A percentile compares a stretch with the other conserved stretches of the same genome.
Conservation (phyloP, 1,140 invertebrate species). For the Eciton burchellii region DNA sequence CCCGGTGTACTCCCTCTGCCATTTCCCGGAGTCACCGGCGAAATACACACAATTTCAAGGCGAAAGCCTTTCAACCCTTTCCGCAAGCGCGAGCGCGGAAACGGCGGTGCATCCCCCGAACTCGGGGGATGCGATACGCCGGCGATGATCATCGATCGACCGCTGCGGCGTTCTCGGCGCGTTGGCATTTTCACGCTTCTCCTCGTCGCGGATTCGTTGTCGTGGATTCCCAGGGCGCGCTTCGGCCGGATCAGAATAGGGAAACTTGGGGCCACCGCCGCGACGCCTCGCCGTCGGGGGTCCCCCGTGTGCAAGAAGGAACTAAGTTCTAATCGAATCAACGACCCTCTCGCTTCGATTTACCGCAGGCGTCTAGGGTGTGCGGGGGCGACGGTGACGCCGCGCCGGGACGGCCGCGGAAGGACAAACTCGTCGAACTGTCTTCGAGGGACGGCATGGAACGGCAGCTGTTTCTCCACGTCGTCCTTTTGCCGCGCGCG, state of each 20-base stretch:
- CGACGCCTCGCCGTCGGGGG: constrained; percentile 35
- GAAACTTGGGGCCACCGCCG: constrained; percentile 60
- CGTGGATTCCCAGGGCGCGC: constrained; percentile 58
- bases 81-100: constrained; percentile 3
- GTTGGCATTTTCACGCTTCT: constrained; percentile 7
- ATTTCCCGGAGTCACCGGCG: constrained; percentile 35
- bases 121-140: constrained; percentile 6
- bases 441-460: constrained; percentile 52
- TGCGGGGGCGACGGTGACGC: background rate
- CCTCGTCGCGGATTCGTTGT: constrained; percentile 7
- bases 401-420: constrained; percentile 47
- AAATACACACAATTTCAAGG: constrained; percentile 54
- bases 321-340: constrained; percentile 79
- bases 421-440: constrained; percentile 66
- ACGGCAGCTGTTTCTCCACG: constrained; percentile 57
- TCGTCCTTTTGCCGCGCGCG: constrained; percentile 26
- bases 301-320: constrained; percentile 71
- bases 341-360: constrained; percentile 70
- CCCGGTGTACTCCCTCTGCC: constrained; percentile 21
- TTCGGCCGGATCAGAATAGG: constrained; percentile 35
- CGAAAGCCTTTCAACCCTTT: constrained; percentile 33
- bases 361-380: constrained; percentile 41
- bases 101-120: background rate
- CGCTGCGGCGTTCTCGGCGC: background rate
- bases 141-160: constrained; percentile 21